phyloP scores from a whole-genome alignment of 2,888 invertebrate genomes.

The Theretra japonica region DNA sequence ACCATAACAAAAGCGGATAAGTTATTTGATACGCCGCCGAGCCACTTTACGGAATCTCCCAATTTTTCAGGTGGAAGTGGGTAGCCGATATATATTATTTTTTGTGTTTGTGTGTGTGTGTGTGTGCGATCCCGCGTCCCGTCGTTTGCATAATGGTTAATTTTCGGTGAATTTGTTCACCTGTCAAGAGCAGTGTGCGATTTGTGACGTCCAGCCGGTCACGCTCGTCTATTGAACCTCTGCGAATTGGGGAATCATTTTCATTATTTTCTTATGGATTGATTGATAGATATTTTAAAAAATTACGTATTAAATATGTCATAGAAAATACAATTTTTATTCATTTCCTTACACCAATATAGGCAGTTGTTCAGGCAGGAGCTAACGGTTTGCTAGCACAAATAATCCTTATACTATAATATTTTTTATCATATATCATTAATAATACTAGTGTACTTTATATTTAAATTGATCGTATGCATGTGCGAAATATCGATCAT shows the following conservation, averaged over 20 bases:
- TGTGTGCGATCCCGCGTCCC: constrained; percentile 35
- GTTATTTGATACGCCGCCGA: constrained; percentile 74
- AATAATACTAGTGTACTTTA: too few species aligned
- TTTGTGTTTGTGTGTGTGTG: neutral
- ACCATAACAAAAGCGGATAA: constrained; percentile 77
- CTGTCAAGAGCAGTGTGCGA: constrained; percentile 33
- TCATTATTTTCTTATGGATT: neutral
- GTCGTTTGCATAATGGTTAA: constrained; percentile 60
- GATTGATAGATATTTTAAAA: neutral
- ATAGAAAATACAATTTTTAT: too few species aligned
- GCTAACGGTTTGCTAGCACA: too few species aligned
- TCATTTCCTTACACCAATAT: too few species aligned
- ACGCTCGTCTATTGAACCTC: neutral
- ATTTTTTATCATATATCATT: too few species aligned
- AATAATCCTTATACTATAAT: too few species aligned
- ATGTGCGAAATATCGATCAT: neutral
- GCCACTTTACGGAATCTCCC: constrained; percentile 57
- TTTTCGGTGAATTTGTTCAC: constrained; percentile 56
- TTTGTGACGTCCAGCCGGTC: constrained; percentile 3
- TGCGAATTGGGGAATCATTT: neutral
- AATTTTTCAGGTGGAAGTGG: constrained; percentile 69
- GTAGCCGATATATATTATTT: constrained; percentile 59
- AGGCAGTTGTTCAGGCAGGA: too few species aligned
- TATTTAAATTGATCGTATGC: too few species aligned
- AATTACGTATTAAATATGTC: too few species aligned